Evolutionary conservation across 92 coral and sea anemone genomes (phyloP).

Genomic region (Actinostola sp.): DNA sequence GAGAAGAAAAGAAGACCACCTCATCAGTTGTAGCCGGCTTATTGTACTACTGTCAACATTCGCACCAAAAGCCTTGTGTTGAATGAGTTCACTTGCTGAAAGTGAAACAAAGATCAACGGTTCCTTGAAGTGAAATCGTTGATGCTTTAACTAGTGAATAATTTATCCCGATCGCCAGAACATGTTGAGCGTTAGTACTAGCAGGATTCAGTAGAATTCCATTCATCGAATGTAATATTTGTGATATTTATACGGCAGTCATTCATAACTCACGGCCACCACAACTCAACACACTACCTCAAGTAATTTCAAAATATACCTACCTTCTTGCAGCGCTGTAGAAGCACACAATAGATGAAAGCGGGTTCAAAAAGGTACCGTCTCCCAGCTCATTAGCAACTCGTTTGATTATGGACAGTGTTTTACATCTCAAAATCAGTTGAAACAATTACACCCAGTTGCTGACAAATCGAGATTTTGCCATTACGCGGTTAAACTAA

Average conservation of each 20-base stretch:
- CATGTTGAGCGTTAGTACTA: too few relatives aligned
- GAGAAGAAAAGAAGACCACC: too few relatives aligned
- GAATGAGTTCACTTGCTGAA: background rate
- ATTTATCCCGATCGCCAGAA: background rate
- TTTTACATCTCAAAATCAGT: conserved; percentile 6
- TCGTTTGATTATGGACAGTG: conserved; percentile 8
- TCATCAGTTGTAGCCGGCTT: too few relatives aligned
- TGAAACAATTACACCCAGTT: conserved; percentile 8
- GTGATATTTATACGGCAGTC: too few relatives aligned
- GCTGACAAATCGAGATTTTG: conserved; percentile 22
- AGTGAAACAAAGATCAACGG: background rate
- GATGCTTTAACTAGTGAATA: conserved; percentile 1
- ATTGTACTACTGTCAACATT: too few relatives aligned
- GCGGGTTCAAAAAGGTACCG: background rate
- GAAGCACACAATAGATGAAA: background rate
- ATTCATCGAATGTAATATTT: too few relatives aligned
- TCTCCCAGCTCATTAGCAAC: conserved; percentile 14
- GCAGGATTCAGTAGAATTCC: too few relatives aligned
- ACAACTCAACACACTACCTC: too few relatives aligned
- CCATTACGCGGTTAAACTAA: conserved; percentile 31
- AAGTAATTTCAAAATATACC: background rate
- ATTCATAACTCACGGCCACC: too few relatives aligned
- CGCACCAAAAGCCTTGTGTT: conserved; percentile 10
- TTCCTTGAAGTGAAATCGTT: background rate
- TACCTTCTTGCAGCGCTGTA: background rate